Evolutionary conservation across 2,888 invertebrate genomes (phyloP).

Genomic region (Athetis lepigone): DNA sequence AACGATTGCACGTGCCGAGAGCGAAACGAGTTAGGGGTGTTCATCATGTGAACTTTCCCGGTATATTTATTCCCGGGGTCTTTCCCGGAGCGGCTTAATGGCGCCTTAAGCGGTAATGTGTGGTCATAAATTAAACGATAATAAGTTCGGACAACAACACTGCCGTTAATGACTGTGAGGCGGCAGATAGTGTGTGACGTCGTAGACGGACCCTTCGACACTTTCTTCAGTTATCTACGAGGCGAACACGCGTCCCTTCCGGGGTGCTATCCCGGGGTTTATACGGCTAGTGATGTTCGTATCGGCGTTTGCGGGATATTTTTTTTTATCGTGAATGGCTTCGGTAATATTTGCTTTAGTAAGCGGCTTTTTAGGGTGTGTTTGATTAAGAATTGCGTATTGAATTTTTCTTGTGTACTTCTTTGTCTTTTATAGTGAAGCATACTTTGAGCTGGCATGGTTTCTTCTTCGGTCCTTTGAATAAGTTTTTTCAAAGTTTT

Average conservation of each 20-base stretch:
- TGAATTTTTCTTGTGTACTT: too few species aligned
- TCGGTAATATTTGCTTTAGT: conserved; percentile 30
- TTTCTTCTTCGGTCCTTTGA: neutral
- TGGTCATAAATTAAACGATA: conserved; percentile 89
- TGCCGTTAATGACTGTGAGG: conserved; percentile 77
- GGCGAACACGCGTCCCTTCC: conserved; percentile 63
- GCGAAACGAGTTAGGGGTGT: conserved; percentile 73
- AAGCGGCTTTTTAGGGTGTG: neutral
- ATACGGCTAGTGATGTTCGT: conserved; percentile 50
- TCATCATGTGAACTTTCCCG: conserved; percentile 81
- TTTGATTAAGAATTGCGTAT: conserved; percentile 3
- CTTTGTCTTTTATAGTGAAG: too few species aligned
- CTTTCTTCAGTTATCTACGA: conserved; percentile 67
- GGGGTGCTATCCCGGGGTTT: conserved; percentile 55
- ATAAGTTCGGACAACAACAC: conserved; percentile 89
- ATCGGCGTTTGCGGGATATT: conserved; percentile 50
- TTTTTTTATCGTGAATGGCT: conserved; percentile 54
- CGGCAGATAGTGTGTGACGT: conserved; percentile 64
- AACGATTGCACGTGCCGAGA: conserved; percentile 79
- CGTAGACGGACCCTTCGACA: conserved; percentile 64
- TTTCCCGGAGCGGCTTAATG: conserved; percentile 81
- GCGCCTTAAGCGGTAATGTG: conserved; percentile 88
- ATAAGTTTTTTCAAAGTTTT: neutral
- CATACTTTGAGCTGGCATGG: neutral
- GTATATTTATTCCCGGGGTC: conserved; percentile 81